phyloP scores from a whole-genome alignment of 2,113 vertebrate species.

The Philantomba maxwellii region DNA sequence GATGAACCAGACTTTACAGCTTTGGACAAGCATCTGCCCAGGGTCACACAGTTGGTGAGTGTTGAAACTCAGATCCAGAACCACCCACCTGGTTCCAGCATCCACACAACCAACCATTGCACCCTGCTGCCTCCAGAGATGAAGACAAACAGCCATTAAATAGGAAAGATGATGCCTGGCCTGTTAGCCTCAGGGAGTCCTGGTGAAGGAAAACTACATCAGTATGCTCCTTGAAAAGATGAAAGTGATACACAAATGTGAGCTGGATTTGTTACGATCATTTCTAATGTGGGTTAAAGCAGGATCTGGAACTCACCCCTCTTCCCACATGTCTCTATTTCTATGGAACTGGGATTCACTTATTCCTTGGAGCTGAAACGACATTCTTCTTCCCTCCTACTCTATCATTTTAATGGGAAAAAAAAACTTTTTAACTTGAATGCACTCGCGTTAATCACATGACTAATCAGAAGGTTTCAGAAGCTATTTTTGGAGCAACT shows the following conservation, averaged over 20 bases:
- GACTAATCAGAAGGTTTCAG: not conserved
- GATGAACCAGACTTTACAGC: not conserved
- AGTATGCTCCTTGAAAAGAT: not conserved
- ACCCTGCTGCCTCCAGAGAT: not conserved
- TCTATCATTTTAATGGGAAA: not conserved
- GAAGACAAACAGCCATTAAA: not conserved
- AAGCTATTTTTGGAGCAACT: not conserved
- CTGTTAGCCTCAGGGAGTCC: not conserved
- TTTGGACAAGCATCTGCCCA: not conserved
- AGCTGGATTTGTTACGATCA: not conserved
- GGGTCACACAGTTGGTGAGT: not conserved
- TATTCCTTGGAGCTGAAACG: not conserved
- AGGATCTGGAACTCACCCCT: not conserved
- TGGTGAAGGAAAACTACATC: not conserved
- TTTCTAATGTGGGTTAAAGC: not conserved
- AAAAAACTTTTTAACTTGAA: not conserved
- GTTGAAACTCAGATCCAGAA: not conserved
- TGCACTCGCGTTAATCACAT: not conserved
- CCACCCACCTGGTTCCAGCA: not conserved
- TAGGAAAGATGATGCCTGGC: not conserved
- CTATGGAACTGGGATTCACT: not conserved
- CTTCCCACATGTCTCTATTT: not conserved
- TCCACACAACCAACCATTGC: not conserved
- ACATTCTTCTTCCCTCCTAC: not conserved
- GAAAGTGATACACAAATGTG: not conserved